A percentile compares a stretch with the other conserved stretches of the same genome.
These are phyloP conservation scores for Ophion obscuratus DNA, from an alignment of 2,888 invertebrate genomes.

Conservation along the genomic window DNA sequence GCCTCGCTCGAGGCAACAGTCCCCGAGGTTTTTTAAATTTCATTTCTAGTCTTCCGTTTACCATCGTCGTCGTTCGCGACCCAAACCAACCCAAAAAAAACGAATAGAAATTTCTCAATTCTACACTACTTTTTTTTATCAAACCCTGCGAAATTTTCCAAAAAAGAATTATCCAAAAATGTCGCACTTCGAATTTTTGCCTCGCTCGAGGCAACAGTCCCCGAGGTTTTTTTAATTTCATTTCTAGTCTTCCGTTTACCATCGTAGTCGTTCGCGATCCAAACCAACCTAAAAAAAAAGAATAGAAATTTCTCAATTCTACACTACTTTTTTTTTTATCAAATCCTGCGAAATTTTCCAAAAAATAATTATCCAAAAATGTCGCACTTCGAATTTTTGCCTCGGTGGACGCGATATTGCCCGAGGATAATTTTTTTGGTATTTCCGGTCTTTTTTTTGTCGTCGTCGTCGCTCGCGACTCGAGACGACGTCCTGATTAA, in stretches of 20 bases:
- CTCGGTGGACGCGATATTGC: not conserved
- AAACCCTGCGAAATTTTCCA: too few species aligned
- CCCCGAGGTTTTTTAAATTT: not conserved
- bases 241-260: not conserved
- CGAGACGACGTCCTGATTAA: slow-evolving; percentile 62
- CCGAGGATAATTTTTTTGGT: not conserved
- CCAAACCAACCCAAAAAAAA: slow-evolving; percentile 5
- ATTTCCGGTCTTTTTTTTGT: not conserved
- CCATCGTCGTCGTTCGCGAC: slow-evolving; percentile 21
- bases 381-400: not conserved
- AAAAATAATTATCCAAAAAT: slow-evolving; percentile 8
- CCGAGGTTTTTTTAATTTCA: not conserved
- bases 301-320: not conserved
- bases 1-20: not conserved
- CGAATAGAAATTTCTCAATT: not conserved
- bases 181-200: not conserved
- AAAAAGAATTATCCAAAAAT: too few species aligned
- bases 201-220: not conserved
- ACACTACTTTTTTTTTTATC: not conserved
- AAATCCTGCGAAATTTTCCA: not conserved
- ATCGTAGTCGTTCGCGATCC: slow-evolving; percentile 24
- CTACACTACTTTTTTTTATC: slow-evolving; percentile 1
- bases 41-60: not conserved
- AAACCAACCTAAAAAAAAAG: slow-evolving; percentile 2
- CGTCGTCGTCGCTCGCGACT: slow-evolving; percentile 37